Percentiles rank a stretch among this genome's conserved stretches.
Evolutionary conservation across 2,888 invertebrate genomes (phyloP).

Genomic region (Deladenus siricidicola): DNA sequence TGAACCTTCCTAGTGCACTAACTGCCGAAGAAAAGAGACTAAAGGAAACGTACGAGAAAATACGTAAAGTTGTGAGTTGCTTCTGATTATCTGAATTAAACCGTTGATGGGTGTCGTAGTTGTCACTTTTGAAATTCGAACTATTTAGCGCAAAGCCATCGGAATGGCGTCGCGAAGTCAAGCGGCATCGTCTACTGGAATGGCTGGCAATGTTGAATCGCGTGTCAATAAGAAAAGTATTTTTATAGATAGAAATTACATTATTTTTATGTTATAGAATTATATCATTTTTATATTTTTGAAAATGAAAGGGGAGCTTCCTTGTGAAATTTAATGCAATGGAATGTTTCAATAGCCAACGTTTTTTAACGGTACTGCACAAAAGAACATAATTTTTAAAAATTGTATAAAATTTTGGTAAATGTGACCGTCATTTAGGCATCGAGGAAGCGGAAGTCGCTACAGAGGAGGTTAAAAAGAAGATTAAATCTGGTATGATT

Average conservation of each 20-base stretch:
- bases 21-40: slow-evolving; percentile 33
- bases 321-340: background rate
- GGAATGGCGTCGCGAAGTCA: slow-evolving; percentile 4
- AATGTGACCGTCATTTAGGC: background rate
- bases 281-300: too few relatives aligned
- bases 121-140: slow-evolving; percentile 11
- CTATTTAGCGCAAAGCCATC: slow-evolving; percentile 16
- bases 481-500: slow-evolving; percentile 30
- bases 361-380: background rate
- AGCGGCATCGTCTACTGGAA: background rate
- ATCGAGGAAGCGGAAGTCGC: slow-evolving; percentile 22
- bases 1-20: slow-evolving; percentile 25
- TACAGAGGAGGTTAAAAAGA: slow-evolving; percentile 29
- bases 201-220: slow-evolving; percentile 2
- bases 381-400: background rate
- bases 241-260: background rate
- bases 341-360: too few relatives aligned
- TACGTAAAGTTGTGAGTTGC: slow-evolving; percentile 28
- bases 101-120: too few relatives aligned
- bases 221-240: background rate
- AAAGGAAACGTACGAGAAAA: slow-evolving; percentile 30
- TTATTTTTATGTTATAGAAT: slow-evolving; percentile 9
- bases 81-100: too few relatives aligned
- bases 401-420: too few relatives aligned
- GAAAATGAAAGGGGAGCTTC: too few relatives aligned